These are phyloP conservation scores for Patiria pectinifera DNA, from an alignment of 53 echinoderm and acorn worm genomes.

Conservation along the genomic window DNA sequence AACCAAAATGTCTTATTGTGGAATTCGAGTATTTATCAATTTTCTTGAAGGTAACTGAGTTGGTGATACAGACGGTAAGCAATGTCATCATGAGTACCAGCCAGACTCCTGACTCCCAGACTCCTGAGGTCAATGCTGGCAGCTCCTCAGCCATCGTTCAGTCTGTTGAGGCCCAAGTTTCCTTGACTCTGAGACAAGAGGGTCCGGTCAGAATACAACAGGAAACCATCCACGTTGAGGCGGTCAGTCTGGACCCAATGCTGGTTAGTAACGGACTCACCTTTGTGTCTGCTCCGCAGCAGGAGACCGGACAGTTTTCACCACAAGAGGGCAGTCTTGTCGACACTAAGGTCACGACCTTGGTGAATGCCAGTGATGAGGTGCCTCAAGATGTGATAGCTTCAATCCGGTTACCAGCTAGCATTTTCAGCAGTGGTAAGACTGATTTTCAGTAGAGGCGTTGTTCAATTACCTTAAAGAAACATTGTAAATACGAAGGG, in stretches of 20 bases:
- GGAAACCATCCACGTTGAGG: conserved; percentile 12
- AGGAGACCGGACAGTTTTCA: neutral
- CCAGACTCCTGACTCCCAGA: neutral
- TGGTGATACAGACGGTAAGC: conserved; percentile 64
- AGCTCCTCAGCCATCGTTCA: conserved; percentile 46
- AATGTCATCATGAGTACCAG: conserved; percentile 36
- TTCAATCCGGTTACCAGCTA: conserved; percentile 20
- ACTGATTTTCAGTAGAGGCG: too few relatives aligned
- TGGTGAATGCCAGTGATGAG: neutral
- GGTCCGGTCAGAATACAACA: conserved; percentile 5
- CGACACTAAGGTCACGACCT: conserved; percentile 7
- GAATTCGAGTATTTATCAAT: neutral
- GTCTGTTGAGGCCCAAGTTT: conserved; percentile 54
- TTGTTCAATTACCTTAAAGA: too few relatives aligned
- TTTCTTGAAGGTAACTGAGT: conserved; percentile 51
- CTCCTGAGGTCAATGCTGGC: neutral
- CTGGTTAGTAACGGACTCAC: neutral
- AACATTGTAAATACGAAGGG: too few relatives aligned
- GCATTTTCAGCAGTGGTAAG: neutral
- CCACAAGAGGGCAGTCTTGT: neutral
- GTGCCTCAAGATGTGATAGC: conserved; percentile 15
- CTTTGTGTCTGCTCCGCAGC: conserved; percentile 7
- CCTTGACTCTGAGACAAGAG: conserved; percentile 25
- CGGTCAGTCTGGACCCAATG: conserved; percentile 24
- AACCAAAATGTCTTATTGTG: too few relatives aligned